Base-by-base conservation (phyloP, 1,140 invertebrate species). In the Temnothorax longispinosus region DNA sequence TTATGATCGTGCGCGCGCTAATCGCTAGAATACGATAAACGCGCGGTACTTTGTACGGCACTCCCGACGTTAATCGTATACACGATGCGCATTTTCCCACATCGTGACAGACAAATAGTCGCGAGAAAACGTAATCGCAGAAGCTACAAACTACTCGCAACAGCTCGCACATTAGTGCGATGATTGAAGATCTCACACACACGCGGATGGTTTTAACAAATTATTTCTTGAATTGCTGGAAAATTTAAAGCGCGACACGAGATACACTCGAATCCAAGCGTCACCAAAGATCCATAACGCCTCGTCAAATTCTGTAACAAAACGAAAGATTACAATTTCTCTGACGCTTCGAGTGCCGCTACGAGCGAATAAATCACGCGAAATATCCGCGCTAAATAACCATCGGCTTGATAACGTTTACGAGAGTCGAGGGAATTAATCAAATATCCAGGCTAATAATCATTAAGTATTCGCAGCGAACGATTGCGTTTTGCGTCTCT, bases 21-120 rank as follows among this genome's bases (percentile, higher is more conserved):
- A 65, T 65, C 64, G 35, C 10, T 15, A 41, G 64, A 44, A 67
- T 67, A 15, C 38, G 38, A 67, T 67, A 67, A 67, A 67, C 38
- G n/a, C 62, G 62, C 18, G 38, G n/a, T 67, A 67, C 38, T 67
- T 67, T 67, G 38, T 41, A 41, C 38, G 38, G 18, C 64, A 41
- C 35, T 67, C 35, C 38, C 38, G 38, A 67, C 60, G 60, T 62
- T 62, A 62, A 62, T 62, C 32, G 60, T 18, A 62, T 18, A 62
- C 60, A 35, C 64, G 38, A 67, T 67, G n/a, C 64, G 35, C 64
- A 67, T 11, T 67, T 67, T 67, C n/a, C 3, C 41, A 69, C n/a
- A 69, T 47, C n/a, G 41, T 47, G 41, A 44, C 13, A 69, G 41
- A 69, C 41, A 13, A 67, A 47, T 44, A 64, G 44, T 27, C 64